These are phyloP conservation scores for Otus sunia DNA, from an alignment of 2,113 vertebrate genomes.

Conservation along the genomic window DNA sequence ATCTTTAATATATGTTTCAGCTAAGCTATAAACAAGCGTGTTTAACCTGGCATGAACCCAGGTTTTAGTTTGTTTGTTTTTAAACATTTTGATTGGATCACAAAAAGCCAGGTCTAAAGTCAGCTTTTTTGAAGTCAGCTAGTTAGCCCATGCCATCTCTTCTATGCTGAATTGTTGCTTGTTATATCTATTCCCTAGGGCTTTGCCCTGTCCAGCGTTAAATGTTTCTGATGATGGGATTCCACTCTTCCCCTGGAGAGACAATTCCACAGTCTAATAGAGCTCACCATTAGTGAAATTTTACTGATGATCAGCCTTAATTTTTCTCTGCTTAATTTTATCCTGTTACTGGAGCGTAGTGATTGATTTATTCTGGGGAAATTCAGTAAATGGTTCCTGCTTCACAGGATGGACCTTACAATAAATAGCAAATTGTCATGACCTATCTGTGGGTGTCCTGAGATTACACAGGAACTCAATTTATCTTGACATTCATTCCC, in stretches of 20 bases:
- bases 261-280: constrained; percentile 39
- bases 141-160: not conserved
- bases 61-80: not conserved
- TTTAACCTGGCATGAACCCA: not conserved
- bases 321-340: constrained; percentile 57
- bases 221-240: not conserved
- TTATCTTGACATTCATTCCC: constrained; percentile 46
- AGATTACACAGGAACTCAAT: constrained; percentile 56
- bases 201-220: constrained; percentile 14
- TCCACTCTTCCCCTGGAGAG: constrained; percentile 26
- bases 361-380: constrained; percentile 59
- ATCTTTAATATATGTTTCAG: not conserved
- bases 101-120: not conserved
- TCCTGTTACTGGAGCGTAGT: constrained; percentile 16
- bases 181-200: not conserved
- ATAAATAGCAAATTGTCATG: constrained; percentile 61
- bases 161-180: not conserved
- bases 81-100: not conserved
- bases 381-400: constrained; percentile 55
- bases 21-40: not conserved
- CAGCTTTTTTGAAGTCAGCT: not conserved
- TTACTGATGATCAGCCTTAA: constrained; percentile 40
- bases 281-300: constrained; percentile 40
- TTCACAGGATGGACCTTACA: constrained; percentile 61
- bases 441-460: constrained; percentile 60